A percentile compares a stretch with the other conserved stretches of the same genome.
Conservation (phyloP, 2,888 invertebrate species). For the Nomada flava region DNA sequence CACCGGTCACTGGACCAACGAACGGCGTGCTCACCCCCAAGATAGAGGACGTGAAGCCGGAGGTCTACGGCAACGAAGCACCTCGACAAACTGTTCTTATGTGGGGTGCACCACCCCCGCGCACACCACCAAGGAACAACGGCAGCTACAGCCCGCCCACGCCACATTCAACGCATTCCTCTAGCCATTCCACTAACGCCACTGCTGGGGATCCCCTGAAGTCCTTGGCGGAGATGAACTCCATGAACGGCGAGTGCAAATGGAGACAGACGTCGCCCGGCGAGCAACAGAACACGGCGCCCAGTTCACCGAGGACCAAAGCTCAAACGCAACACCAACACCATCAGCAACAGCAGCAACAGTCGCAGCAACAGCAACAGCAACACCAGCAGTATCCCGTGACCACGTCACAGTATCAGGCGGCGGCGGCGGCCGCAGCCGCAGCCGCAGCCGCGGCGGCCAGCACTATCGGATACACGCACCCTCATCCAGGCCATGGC, state of each 20-base stretch:
- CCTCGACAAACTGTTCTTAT: slow-evolving; percentile 96
- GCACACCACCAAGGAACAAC: slow-evolving; percentile 82
- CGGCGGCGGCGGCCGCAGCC: slow-evolving; percentile 69
- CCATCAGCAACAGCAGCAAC: slow-evolving; percentile 78
- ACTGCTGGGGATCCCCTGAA: slow-evolving; percentile 83
- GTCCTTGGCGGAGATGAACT: slow-evolving; percentile 85
- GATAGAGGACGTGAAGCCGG: slow-evolving; percentile 87
- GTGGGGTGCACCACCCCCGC: slow-evolving; percentile 89
- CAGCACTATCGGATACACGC: slow-evolving; percentile 77
- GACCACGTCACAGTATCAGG: slow-evolving; percentile 78
- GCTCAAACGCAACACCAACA: slow-evolving; percentile 79
- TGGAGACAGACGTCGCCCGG: slow-evolving; percentile 84
- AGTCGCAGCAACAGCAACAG: slow-evolving; percentile 79
- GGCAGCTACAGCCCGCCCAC: slow-evolving; percentile 82
- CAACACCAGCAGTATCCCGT: slow-evolving; percentile 80
- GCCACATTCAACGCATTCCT: slow-evolving; percentile 80
- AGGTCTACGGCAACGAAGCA: slow-evolving; percentile 85
- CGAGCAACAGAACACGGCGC: slow-evolving; percentile 76
- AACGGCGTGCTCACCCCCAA: slow-evolving; percentile 87
- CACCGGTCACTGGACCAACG: slow-evolving; percentile 85
- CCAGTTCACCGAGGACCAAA: slow-evolving; percentile 82
- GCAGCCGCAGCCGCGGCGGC: slow-evolving; percentile 66
- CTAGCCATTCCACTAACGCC: slow-evolving; percentile 76
- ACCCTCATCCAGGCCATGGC: slow-evolving; percentile 82
- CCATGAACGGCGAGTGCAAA: slow-evolving; percentile 84